phyloP scores from a whole-genome alignment of 2,888 invertebrate genomes.

The Chrysolina oricalcia region DNA sequence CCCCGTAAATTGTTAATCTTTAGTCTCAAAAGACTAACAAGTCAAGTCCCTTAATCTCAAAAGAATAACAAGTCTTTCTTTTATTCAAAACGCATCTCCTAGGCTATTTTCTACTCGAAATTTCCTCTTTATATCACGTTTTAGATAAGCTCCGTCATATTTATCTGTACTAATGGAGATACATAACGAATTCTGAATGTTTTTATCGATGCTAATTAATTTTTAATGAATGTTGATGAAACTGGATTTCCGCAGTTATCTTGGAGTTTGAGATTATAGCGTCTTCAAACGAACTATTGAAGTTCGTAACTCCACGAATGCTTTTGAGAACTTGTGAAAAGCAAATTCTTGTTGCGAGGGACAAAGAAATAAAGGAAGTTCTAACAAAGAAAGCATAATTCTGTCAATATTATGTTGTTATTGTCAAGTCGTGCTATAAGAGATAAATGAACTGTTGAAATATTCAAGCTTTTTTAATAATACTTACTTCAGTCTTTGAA shows the following conservation, averaged over 20 bases:
- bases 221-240: conserved; percentile 16
- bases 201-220: neutral
- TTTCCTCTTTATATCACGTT: neutral
- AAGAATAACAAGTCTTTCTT: too few relatives aligned
- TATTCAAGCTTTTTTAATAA: neutral
- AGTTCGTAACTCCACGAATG: neutral
- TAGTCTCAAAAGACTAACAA: too few relatives aligned
- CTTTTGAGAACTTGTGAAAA: neutral
- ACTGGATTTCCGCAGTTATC: conserved; percentile 8
- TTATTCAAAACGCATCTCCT: too few relatives aligned
- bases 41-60: too few relatives aligned
- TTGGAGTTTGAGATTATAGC: neutral
- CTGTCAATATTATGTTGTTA: neutral
- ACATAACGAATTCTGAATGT: conserved; percentile 1
- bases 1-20: too few relatives aligned
- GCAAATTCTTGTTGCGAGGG: neutral
- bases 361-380: neutral
- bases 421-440: neutral
- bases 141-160: neutral
- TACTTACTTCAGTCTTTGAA: neutral
- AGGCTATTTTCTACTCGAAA: neutral
- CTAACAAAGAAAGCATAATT: neutral
- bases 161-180: neutral
- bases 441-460: conserved; percentile 1
- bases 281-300: neutral